Percentiles rank a stretch among this genome's conserved stretches.
These are phyloP conservation scores for Telmatochromis sp. DNA, from an alignment of 2,113 vertebrate species.

Conservation along the genomic window DNA sequence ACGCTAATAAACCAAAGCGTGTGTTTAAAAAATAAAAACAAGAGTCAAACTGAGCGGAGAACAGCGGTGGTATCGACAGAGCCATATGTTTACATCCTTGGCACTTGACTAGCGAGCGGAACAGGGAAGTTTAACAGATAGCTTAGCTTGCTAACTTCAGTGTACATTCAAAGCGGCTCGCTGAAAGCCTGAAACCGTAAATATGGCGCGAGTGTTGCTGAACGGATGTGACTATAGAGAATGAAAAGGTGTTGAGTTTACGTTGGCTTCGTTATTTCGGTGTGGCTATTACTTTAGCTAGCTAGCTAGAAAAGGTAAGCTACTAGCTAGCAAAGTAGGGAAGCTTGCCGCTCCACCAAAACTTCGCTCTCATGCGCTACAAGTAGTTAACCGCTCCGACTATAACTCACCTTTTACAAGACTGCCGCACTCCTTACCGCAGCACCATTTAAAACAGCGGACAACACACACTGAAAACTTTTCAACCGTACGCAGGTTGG, in stretches of 20 bases:
- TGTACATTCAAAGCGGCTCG: neutral
- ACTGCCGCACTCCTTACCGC: neutral
- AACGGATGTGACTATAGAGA: neutral
- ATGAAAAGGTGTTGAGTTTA: neutral
- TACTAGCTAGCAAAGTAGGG: neutral
- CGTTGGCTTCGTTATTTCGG: neutral
- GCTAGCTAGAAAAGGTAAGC: neutral
- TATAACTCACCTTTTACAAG: constrained; percentile 18
- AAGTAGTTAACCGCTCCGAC: neutral
- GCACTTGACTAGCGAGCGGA: neutral
- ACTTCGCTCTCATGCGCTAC: neutral
- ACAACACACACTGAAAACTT: neutral
- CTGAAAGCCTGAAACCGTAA: neutral
- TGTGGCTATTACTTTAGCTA: neutral
- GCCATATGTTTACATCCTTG: neutral
- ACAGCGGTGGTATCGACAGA: neutral
- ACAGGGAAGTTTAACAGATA: neutral
- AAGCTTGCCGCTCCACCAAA: neutral
- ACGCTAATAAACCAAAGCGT: neutral
- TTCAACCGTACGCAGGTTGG: neutral
- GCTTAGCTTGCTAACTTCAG: neutral
- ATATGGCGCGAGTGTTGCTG: neutral
- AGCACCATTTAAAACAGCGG: neutral
- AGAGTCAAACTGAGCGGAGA: neutral
- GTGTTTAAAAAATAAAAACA: neutral